Percentiles rank a stretch among this genome's conserved stretches.
Conservation (phyloP, 2,113 vertebrate species). For the Calidris pugnax region DNA sequence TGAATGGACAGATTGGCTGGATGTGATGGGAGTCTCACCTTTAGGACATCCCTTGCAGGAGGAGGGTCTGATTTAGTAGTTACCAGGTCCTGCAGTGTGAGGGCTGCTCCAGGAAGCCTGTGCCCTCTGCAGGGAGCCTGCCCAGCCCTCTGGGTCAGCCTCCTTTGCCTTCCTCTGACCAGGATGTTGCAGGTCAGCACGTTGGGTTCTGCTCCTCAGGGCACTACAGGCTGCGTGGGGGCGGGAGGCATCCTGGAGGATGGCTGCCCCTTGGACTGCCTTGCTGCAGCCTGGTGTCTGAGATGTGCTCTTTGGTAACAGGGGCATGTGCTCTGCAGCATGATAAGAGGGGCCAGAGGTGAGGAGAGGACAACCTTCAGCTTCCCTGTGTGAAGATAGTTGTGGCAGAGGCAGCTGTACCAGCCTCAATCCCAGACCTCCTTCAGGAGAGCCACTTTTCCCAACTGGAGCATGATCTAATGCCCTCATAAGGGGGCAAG, state of each 20-base stretch:
- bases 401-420: not conserved
- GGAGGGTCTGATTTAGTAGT: not conserved
- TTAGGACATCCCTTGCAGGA: not conserved
- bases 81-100: rapidly evolving
- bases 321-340: not conserved
- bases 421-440: not conserved
- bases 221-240: rapidly evolving
- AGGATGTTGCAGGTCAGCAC: not conserved
- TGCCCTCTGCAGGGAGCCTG: no score
- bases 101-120: not conserved
- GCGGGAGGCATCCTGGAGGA: not conserved
- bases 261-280: not conserved
- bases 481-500: not conserved
- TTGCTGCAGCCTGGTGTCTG: not conserved
- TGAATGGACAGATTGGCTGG: not conserved
- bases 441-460: not conserved
- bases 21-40: not conserved
- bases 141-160: no score
- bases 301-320: not conserved
- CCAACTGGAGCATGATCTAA: no score
- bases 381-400: not conserved
- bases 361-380: not conserved
- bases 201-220: not conserved
- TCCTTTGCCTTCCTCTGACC: not conserved
- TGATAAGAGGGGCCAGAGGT: not conserved